phyloP scores from a whole-genome alignment of 37 sponge, comb jelly and placozoan genomes.

The Ephydatia muelleri region DNA sequence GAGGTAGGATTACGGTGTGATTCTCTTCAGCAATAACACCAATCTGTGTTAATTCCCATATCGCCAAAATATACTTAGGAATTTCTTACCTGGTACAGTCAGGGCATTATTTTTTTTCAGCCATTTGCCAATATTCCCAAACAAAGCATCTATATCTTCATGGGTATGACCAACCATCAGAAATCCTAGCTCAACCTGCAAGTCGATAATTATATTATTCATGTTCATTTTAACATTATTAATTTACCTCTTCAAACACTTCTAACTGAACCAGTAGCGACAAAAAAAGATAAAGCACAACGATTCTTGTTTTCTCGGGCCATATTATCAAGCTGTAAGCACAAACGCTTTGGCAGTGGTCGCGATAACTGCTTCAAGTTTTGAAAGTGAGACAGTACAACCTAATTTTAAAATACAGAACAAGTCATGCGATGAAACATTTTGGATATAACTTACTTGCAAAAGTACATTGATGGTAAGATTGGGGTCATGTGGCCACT shows the following conservation, averaged over 20 bases:
- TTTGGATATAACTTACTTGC: neutral
- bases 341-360: neutral
- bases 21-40: neutral
- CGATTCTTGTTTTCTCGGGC: neutral
- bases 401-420: neutral
- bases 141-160: constrained; percentile 17
- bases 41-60: neutral
- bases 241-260: neutral
- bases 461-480: constrained; percentile 38
- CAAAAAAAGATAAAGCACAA: neutral
- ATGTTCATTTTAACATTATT: neutral
- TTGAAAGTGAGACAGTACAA: neutral
- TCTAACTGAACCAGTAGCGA: neutral
- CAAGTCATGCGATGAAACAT: neutral
- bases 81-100: constrained; percentile 7
- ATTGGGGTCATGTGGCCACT: constrained; percentile 58
- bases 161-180: constrained; percentile 31
- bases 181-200: constrained; percentile 1
- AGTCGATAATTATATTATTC: too few relatives aligned
- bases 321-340: neutral
- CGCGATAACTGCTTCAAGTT: neutral
- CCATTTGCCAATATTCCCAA: neutral
- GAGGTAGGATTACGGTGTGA: neutral
- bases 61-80: neutral
- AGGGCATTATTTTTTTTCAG: constrained; percentile 15